Evolutionary conservation across 23 tunicate species (phyloP), one percentile per base, ranked within the genome.

Genomic region (Pegea sp.): DNA sequence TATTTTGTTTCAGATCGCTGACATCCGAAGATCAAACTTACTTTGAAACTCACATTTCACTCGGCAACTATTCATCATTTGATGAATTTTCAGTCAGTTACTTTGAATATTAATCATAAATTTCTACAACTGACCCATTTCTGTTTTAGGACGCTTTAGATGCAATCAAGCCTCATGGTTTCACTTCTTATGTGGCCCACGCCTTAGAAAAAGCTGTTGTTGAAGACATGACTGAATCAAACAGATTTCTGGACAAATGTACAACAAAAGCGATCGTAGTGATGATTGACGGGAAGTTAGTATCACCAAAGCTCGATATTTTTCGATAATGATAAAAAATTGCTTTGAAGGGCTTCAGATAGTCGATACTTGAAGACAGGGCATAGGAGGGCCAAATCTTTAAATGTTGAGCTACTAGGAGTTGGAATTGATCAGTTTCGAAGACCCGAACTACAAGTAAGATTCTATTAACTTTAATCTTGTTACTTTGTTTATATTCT

Each of bases 181-280:
- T 6, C 30, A 61, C 66, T 4, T 24, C 66, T 4, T 48, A 49
- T 21, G 5, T 26, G 31, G 66, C 56, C 3, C 66, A 61, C 32
- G 66, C 66, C 7, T 26, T 61, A 3, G 66, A 61, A 26, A 61
- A 61, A 48, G 66, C 66, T 4, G 7, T 48, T 23, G 18, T 49
- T 3, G 44, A 28, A 6, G 66, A 61, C 32, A 4, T 61, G 31
- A 22, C 59, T 4, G 13, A 23, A 48, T 61, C 66, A 16, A 13
- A 24, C 21, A 13, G 66, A 28, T 61, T 48, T 21, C 21, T 22
- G 8, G 56, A 48, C 56, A 33, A 4, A 3, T 61, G 66, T 31
- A 61, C 66, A 21, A 49, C 22, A 48, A 61, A 61, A 24, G 66
- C 66, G 16, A 49, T 61, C 18, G 66, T 61, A 21, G 31, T 61